A percentile compares a stretch with the other conserved stretches of the same genome.
phyloP scores from a whole-genome alignment of 2,888 invertebrate genomes.

The Formica aserva region DNA sequence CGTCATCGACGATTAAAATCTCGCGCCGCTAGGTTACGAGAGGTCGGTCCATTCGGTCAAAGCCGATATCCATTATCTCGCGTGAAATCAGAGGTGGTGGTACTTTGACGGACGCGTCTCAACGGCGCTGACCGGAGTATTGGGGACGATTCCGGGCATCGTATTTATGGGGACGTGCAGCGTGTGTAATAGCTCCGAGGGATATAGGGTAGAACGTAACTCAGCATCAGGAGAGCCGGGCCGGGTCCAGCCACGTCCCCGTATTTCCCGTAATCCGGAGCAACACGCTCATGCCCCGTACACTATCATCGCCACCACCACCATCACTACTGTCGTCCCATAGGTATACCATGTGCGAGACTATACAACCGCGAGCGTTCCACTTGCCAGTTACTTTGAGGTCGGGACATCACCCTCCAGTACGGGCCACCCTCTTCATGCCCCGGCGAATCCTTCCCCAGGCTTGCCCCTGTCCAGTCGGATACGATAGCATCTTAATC shows the following conservation, averaged over 20 bases:
- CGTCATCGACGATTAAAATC: slow-evolving; percentile 1
- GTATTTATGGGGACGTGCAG: slow-evolving; percentile 78
- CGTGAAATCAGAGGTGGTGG: slow-evolving; percentile 28
- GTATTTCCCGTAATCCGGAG: slow-evolving; percentile 82
- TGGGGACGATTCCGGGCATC: slow-evolving; percentile 52
- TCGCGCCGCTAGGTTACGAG: not conserved
- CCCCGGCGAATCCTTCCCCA: slow-evolving; percentile 32
- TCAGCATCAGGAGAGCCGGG: slow-evolving; percentile 82
- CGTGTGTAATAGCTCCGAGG: slow-evolving; percentile 81
- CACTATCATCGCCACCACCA: slow-evolving; percentile 51
- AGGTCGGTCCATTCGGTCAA: not conserved
- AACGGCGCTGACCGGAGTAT: slow-evolving; percentile 53
- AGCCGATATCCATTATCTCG: slow-evolving; percentile 39
- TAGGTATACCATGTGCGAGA: slow-evolving; percentile 68
- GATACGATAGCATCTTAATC: slow-evolving; percentile 79
- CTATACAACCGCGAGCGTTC: slow-evolving; percentile 74
- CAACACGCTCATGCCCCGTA: slow-evolving; percentile 77
- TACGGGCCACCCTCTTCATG: slow-evolving; percentile 42
- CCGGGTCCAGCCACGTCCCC: slow-evolving; percentile 56
- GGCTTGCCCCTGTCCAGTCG: slow-evolving; percentile 72
- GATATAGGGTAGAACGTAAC: slow-evolving; percentile 84
- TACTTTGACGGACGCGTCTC: slow-evolving; percentile 60
- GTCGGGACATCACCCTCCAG: slow-evolving; percentile 70
- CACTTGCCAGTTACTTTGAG: slow-evolving; percentile 83
- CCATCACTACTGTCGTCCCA: slow-evolving; percentile 61